Conservation (phyloP, 2,113 vertebrate genomes). For the Sturnus vulgaris region DNA sequence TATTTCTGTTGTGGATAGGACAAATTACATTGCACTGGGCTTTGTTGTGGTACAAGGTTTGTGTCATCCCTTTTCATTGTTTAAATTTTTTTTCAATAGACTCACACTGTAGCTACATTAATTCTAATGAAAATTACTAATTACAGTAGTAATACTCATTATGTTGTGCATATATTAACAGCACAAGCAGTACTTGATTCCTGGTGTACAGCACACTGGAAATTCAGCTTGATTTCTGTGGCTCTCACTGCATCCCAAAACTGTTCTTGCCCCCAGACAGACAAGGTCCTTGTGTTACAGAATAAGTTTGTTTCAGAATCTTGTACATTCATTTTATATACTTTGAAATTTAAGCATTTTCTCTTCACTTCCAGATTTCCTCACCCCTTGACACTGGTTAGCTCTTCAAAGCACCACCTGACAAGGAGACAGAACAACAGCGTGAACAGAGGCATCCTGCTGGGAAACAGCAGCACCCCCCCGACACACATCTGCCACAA, state of each 20-base stretch:
- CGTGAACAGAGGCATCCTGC: not conserved
- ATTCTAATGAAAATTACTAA: slow-evolving; percentile 14
- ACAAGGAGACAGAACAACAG: not conserved
- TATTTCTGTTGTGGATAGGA: not conserved
- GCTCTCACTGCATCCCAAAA: not conserved
- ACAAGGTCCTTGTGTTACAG: not conserved
- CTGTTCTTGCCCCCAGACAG: not conserved
- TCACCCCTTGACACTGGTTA: not conserved
- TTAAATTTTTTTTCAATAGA: not conserved
- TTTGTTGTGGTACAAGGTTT: not conserved
- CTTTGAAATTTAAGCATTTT: not conserved
- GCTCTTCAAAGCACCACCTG: not conserved
- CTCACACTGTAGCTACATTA: not conserved
- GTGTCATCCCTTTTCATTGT: not conserved
- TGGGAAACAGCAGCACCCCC: not conserved
- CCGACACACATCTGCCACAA: not conserved
- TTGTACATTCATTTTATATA: not conserved
- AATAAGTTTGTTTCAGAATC: not conserved
- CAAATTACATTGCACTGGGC: not conserved
- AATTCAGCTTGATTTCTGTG: not conserved
- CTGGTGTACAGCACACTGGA: not conserved
- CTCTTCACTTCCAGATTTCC: not conserved
- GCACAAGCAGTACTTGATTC: not conserved
- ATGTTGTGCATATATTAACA: not conserved
- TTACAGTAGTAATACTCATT: not conserved